Evolutionary conservation across 2,797 vertebrate species (phyloP).

Genomic region (Syngnathus acus): DNA sequence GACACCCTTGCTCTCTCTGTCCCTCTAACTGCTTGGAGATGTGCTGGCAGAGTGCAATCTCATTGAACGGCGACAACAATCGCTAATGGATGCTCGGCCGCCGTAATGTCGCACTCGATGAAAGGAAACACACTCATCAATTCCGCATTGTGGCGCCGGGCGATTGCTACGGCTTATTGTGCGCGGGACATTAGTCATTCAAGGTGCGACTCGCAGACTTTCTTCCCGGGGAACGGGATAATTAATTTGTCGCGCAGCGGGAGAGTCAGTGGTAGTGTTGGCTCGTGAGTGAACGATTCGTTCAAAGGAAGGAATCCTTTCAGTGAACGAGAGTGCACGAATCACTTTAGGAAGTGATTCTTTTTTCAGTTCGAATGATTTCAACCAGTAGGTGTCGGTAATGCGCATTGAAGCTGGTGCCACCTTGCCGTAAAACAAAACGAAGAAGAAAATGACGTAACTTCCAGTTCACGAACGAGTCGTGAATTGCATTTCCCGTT

Average conservation of each 20-base stretch:
- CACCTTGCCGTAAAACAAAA: no score
- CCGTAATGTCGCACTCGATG: conserved; percentile 65
- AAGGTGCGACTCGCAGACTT: conserved; percentile 55
- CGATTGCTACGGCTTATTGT: conserved; percentile 67
- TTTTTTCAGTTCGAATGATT: no score
- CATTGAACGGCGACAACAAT: conserved; percentile 70
- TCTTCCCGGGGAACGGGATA: conserved; percentile 55
- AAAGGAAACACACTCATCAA: conserved; percentile 71
- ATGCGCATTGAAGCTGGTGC: no score
- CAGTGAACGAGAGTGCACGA: no score
- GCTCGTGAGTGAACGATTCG: no score
- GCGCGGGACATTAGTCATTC: conserved; percentile 67
- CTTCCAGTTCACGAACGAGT: no score
- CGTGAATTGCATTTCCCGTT: no score
- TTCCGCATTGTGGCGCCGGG: conserved; percentile 56
- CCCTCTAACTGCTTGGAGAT: conserved; percentile 61
- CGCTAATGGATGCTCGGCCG: conserved; percentile 66
- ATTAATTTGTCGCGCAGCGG: conserved; percentile 68
- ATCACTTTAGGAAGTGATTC: no score
- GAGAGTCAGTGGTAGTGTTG: conserved; percentile 41
- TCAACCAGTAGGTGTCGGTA: no score
- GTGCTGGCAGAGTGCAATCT: conserved; percentile 54
- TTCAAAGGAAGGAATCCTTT: no score
- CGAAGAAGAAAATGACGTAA: no score
- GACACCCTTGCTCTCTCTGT: conserved; percentile 49